These are phyloP conservation scores for Bruchidius siliquastri DNA, from an alignment of 2,888 invertebrate species.

Conservation along the genomic window DNA sequence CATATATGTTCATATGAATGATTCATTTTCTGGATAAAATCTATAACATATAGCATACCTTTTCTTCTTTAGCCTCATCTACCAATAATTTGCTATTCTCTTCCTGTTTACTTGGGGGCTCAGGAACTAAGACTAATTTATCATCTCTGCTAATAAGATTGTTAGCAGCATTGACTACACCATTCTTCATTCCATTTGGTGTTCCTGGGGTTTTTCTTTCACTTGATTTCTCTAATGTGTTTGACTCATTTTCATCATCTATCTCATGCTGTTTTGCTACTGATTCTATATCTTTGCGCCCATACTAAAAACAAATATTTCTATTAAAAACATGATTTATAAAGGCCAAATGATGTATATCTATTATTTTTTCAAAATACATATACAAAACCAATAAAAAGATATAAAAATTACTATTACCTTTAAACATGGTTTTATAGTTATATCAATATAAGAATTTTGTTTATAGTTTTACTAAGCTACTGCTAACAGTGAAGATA, in stretches of 20 bases:
- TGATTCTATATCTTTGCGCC: conserved; percentile 72
- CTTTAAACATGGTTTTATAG: too few relatives aligned
- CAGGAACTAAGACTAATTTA: conserved; percentile 69
- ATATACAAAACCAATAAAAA: too few relatives aligned
- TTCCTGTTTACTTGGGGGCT: conserved; percentile 52
- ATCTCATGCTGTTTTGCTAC: conserved; percentile 39
- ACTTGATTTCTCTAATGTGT: conserved; percentile 21
- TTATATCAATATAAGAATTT: too few relatives aligned
- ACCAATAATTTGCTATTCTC: neutral
- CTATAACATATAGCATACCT: conserved; percentile 8
- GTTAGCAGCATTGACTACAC: conserved; percentile 51
- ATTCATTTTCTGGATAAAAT: too few relatives aligned
- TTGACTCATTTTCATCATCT: conserved; percentile 46
- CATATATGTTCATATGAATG: too few relatives aligned
- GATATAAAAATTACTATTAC: too few relatives aligned
- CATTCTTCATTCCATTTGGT: conserved; percentile 30
- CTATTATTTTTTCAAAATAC: too few relatives aligned
- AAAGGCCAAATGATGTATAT: too few relatives aligned
- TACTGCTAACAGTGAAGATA: too few relatives aligned
- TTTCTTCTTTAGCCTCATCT: conserved; percentile 10
- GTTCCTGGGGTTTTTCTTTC: conserved; percentile 13
- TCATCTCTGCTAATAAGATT: conserved; percentile 71
- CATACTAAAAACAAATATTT: conserved; percentile 68
- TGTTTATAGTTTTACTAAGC: too few relatives aligned
- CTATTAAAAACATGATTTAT: too few relatives aligned